Base-by-base conservation (phyloP, 2,888 invertebrate genomes). In the Orchesella flavescens region DNA sequence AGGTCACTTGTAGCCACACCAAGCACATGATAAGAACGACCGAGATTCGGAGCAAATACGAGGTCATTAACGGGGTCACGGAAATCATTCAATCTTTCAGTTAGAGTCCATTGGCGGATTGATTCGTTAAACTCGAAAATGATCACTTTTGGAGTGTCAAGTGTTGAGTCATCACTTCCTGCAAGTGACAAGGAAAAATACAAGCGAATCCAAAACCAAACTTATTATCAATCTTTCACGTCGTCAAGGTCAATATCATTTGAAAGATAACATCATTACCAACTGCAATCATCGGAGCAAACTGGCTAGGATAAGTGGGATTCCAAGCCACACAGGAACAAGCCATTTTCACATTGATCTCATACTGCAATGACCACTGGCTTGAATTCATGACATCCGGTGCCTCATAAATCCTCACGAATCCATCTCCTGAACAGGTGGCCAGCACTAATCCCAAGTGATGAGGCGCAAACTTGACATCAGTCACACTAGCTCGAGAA, bases 321-420 rank as follows among this genome's bases (percentile, higher is more conserved):
- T 87, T 97, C 99, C 99, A 99, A 0, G 96, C 94, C 21, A 99
- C 91, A 89, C 97, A 98, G 90, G 97, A 97, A 87, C 97, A 95
- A 0, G 97, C 94, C 53, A 97, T 92, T 92, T 97, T 97, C 89
- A 95, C 95, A 9, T 94, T 93, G 86, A 98, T 95, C 90, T 99
- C 98, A 90, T 98, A 96, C 89, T 97, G 96, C 15, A 86, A 80
- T 5, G 74, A 75, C 99, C 99, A 99, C 89, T 98, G 97, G 83
- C 96, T 96, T 23, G 99, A 91, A 91, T 99, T 99, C 97, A 99
- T 98, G 1, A 98, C 96, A 92, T 99, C 99, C 0, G 97, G 97
- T 0, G 98, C 98, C 91, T 99, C 98, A 90, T 99, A 99, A 84
- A 92, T 91, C 19, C 92, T 92, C 87, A 98, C 94, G 86, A 95